Base-by-base conservation (phyloP, 2,113 vertebrate genomes). In the Butorides virescens region DNA sequence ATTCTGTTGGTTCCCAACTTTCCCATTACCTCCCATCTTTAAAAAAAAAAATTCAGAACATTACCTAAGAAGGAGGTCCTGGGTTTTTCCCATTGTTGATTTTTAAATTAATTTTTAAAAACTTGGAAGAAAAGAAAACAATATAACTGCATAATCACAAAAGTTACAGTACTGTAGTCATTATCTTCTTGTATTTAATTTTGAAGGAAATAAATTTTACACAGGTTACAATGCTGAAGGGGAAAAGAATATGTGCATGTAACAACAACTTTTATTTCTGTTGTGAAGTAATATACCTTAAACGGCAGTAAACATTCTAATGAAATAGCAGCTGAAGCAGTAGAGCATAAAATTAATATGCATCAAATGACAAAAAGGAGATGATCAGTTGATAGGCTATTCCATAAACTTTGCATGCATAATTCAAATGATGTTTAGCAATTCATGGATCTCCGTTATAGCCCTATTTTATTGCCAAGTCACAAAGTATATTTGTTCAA, bases 341-440 rank as follows among this genome's bases (percentile, higher is more conserved):
- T 94, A 90, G 82, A 97, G 90, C 96, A 94, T 96, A 92, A 97
- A 97, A 95, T 96, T 95, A 98, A 97, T 96, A 95, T 93, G 88
- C 87, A 96, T 94, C 95, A 93, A 96, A 93, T 94, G 83, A 95
- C 92, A 95, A 88, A 90, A 75, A 79, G 61, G 81, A 95, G 88
- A 95, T 96, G 92, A 97, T 96, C 88, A 85, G 84, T 92, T 95
- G 92, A 96, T 96, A 95, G 71, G 66, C 22, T 97, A 65, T 95
- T 95, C 92, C 87, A 95, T 95, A 97, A 97, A 94, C 46, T 95
- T 89, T 95, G 67, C 86, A 96, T 96, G 75, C 75, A 91, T 96
- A 94, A 97, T 97, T 95, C 93, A 95, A 92, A 95, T 88, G 21
- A 88, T 83, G 66, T 81, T 96, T 59, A 92, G 77, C 77, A 89